These are phyloP conservation scores for Forbesichthys agassizii DNA, from an alignment of 2,113 vertebrate genomes.

Conservation along the genomic window DNA sequence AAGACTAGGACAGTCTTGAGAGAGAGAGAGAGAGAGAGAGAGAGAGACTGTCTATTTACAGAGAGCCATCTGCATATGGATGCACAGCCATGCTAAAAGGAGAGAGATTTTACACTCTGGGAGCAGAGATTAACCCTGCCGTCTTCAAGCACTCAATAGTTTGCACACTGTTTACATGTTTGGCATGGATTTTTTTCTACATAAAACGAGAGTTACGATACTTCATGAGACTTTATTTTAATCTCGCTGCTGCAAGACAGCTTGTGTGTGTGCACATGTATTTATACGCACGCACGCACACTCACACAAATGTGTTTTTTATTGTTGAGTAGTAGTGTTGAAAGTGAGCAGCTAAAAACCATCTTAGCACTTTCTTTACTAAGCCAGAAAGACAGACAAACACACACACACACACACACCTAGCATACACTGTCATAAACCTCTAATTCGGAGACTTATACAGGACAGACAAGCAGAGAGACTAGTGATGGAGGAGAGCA, in stretches of 20 bases:
- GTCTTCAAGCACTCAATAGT: no score
- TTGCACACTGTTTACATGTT: no score
- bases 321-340: background rate
- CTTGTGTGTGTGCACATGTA: no score
- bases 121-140: no score
- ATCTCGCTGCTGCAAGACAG: no score
- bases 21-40: background rate
- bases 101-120: background rate
- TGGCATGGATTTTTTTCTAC: no score
- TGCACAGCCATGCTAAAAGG: background rate
- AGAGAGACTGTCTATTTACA: background rate
- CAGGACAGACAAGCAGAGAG: background rate
- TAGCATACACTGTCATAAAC: no score
- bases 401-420: constrained; percentile 3
- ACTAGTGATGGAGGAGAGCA: background rate
- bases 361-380: background rate
- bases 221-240: no score
- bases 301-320: no score
- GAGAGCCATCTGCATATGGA: background rate
- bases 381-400: background rate
- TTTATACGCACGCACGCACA: no score
- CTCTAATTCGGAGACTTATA: no score
- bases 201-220: no score
- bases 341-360: background rate
- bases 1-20: background rate